phyloP scores from a whole-genome alignment of 2,888 invertebrate species.

The Portevinia maculata region DNA sequence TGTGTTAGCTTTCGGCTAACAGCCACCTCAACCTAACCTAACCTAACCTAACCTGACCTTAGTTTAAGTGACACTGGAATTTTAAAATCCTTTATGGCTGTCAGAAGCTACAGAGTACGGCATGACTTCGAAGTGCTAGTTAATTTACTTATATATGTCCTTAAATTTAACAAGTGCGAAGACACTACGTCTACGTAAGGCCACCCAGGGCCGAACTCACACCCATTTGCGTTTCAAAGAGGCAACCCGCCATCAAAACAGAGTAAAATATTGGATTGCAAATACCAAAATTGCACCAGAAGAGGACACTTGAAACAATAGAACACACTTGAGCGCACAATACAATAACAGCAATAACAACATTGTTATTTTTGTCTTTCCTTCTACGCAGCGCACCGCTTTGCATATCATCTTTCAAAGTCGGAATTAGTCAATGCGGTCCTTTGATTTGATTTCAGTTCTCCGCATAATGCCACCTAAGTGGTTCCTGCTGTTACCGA shows the following conservation, averaged over 20 bases:
- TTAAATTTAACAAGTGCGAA: no score
- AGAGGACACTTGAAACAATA: conserved; percentile 58
- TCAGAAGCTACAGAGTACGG: no score
- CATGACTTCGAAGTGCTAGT: no score
- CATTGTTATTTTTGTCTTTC: conserved; percentile 44
- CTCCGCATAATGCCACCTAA: conserved; percentile 14
- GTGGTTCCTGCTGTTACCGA: conserved; percentile 67
- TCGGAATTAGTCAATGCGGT: conserved; percentile 67
- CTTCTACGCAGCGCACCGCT: conserved; percentile 3
- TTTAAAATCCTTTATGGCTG: no score
- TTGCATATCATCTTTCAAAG: conserved; percentile 54
- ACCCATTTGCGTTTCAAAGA: conserved; percentile 45
- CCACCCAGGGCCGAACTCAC: conserved; percentile 31
- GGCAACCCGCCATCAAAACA: conserved; percentile 71
- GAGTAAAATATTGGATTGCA: conserved; percentile 59
- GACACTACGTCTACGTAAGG: not conserved
- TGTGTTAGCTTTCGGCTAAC: no score
- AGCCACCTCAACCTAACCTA: no score
- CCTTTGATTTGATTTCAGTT: conserved; percentile 55
- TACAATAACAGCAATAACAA: conserved; percentile 27
- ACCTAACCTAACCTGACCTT: no score
- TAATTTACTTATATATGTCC: no score
- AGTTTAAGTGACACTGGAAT: no score
- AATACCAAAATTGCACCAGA: conserved; percentile 41
- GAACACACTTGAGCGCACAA: conserved; percentile 56